Base-by-base conservation (phyloP, 1,140 invertebrate species). In the Pseudachorutes palmiensis region DNA sequence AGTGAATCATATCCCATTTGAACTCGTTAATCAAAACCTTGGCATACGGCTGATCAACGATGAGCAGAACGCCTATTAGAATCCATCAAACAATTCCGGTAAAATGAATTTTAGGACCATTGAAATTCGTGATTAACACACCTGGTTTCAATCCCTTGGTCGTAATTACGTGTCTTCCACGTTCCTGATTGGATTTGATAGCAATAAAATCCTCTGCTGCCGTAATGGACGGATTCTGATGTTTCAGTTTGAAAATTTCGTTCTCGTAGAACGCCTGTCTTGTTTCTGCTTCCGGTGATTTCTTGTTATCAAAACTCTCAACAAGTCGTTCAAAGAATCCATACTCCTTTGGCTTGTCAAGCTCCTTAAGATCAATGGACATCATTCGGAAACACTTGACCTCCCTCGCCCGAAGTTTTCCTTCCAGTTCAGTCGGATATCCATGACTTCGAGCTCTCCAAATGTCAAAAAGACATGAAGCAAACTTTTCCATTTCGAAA, bases 151-250 rank as follows among this genome's bases (percentile, higher is more conserved):
- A 58, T 24, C 33, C 24, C 33, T 62, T 19, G 16, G 57, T 67
- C 9, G 59, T 31, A 26, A 31, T 29, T 9, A 65, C 32, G 28
- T 67, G 65, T 31, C 68, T 33, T 62, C 68, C 68, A 14, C 68
- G 58, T 29, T 62, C 45, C 5, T 49, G 16, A 19, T 51, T 30
- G 2, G 36, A 22, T 31, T 55, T 3, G 29, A 69, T 69, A 26
- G 36, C 55, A 2, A 69, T 32, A 41, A 24, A 62, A 41, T 45
- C 31, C n/a, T 63, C 59, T 29, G 68, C 68, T 14, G 55, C 1
- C 1, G 51, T 2, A 36, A 68, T 64, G 2, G 3, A 9, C 1
- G 22, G 19, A 28, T 32, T 31, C 2, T 28, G 60, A 36, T 57
- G 55, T 14, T 31, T 32, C 16, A 63, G 45, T 12, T 19, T 5